Percentiles rank a stretch among this genome's conserved stretches.
Conservation (phyloP, 2,113 vertebrate species). For the Siniperca chuatsi region DNA sequence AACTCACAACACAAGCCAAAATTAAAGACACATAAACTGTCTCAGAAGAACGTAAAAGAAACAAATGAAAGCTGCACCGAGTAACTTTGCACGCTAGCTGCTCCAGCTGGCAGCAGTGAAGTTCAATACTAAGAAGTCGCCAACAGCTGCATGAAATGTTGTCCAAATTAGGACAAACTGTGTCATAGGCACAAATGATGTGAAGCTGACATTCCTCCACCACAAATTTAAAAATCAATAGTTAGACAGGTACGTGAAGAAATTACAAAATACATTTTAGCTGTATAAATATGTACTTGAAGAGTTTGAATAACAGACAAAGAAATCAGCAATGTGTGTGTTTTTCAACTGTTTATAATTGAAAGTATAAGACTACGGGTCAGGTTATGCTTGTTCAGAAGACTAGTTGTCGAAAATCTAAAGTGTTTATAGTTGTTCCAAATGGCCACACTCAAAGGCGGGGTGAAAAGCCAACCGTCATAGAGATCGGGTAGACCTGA, state of each 20-base stretch:
- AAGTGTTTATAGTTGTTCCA: neutral
- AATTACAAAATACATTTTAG: neutral
- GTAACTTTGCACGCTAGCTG: neutral
- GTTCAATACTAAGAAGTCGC: neutral
- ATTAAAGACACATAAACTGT: slow-evolving; percentile 40
- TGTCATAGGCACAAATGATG: neutral
- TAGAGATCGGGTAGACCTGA: neutral
- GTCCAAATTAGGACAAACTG: slow-evolving; percentile 13
- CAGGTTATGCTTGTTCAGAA: neutral
- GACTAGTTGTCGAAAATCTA: neutral
- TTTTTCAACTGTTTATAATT: neutral
- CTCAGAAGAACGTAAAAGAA: slow-evolving; percentile 36
- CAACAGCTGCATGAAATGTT: slow-evolving; percentile 4
- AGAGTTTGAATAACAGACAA: neutral
- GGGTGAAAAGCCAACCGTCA: neutral
- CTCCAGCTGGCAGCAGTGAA: slow-evolving; percentile 25
- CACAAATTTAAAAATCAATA: neutral
- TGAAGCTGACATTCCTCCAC: neutral
- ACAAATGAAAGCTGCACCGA: slow-evolving; percentile 20
- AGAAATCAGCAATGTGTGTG: neutral
- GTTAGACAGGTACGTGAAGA: neutral
- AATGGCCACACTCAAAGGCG: neutral
- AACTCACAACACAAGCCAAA: slow-evolving; percentile 1
- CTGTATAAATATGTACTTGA: neutral
- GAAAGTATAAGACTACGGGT: neutral